Evolutionary conservation across 2,797 vertebrate species (phyloP), one percentile per base, ranked within the genome.

Genomic region (Spinus pinus): DNA sequence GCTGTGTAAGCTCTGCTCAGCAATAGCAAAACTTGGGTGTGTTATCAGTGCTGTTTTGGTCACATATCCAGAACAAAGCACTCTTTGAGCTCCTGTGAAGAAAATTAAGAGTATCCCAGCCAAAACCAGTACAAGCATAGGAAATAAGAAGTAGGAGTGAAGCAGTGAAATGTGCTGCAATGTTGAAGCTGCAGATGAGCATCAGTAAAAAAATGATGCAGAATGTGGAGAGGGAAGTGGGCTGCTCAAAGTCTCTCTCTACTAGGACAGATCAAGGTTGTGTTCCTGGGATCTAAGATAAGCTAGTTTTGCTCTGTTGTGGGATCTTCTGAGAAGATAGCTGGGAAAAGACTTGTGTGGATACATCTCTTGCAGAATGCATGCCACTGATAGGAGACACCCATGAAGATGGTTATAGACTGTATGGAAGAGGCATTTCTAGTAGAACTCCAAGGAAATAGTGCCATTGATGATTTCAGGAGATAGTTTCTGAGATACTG

Each of bases 381-480:
- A 35, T 84, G 30, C 14, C 10, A 14, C 22, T 49, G 41, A 6
- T 57, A 51, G 47, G 54, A 84, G 31, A 19, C 23, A 39, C 4
- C 5, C 12, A 4, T 61, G 44, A 50, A 57, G 30, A 21, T 58
- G 21, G 2, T 53, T 61, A n/a, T 8, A 50, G 21, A 58, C 21
- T 62, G 49, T 64, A 33, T 21, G 42, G 35, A 50, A 79, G 49
- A 71, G 27, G 8, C 9, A 46, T 90, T 81, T 71, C 30, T 57
- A 7, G 25, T 27, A 57, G 51, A 83, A 77, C 9, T 72, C 19
- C 24, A 44, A 62, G 67, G 44, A 75, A 72, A 35, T 57, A 31
- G 30, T 81, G 42, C 15, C 33, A 33, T 18, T 80, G 50, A 15
- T 0, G 0, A 6, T 61, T 25, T 7, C 7, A 2, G n/a, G 49